Conservation (phyloP, 1,140 invertebrate species). For the Hypsibius dujardini region DNA sequence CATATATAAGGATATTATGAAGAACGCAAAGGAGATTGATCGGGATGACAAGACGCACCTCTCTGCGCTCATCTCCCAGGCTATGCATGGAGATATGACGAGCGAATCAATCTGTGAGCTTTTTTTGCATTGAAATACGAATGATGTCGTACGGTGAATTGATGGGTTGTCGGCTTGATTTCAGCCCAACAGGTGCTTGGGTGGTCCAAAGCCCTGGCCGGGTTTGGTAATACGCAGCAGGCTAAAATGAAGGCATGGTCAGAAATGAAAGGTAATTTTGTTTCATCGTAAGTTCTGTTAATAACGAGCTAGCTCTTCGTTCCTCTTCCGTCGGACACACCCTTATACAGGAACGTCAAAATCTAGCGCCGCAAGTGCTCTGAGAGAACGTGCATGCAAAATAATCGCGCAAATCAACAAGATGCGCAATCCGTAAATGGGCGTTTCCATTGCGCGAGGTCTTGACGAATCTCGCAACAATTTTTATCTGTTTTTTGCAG, state of each 20-base stretch:
- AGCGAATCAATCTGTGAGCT: neutral
- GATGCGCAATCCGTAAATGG: too few relatives aligned
- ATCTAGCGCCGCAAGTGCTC: too few relatives aligned
- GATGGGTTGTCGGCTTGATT: neutral
- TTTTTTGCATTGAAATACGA: neutral
- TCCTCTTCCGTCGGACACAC: too few relatives aligned
- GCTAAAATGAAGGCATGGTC: neutral
- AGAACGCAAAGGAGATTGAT: constrained; percentile 9
- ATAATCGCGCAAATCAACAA: too few relatives aligned
- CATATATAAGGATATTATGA: constrained; percentile 2
- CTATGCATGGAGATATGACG: neutral
- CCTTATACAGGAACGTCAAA: too few relatives aligned
- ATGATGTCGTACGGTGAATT: too few relatives aligned
- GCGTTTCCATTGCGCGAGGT: too few relatives aligned
- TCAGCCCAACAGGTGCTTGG: neutral
- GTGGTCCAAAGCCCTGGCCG: neutral
- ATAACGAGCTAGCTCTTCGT: too few relatives aligned
- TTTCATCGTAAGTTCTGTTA: too few relatives aligned
- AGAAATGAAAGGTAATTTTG: neutral
- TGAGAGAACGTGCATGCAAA: too few relatives aligned
- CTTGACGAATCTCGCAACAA: too few relatives aligned
- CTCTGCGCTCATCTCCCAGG: constrained; percentile 3
- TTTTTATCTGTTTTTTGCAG: too few relatives aligned
- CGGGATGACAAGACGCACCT: neutral
- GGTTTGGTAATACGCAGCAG: neutral